Base-by-base conservation (phyloP, 1,140 invertebrate species). In the Platyura marginata region DNA sequence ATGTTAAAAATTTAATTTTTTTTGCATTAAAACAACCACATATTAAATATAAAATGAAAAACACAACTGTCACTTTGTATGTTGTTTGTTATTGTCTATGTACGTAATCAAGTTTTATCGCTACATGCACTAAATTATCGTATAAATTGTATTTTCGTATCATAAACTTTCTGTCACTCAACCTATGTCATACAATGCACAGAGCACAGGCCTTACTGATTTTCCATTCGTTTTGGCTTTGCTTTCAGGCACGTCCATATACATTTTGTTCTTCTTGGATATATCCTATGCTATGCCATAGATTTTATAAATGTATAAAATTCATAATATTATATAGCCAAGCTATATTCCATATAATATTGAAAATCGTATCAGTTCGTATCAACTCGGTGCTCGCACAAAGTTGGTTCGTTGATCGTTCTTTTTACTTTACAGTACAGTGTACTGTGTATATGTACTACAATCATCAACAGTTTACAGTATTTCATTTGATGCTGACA, bases 101-200 rank as follows among this genome's bases (percentile, higher is more conserved):
- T n/a, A 36, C 15, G 6, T 36, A 9, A 5, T 36, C 5, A 9
- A n/a, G 16, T 16, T 9, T 36, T 36, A 5, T n/a, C 5, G 5
- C 15, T n/a, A 36, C 10, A 36, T 18, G 16, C 34, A 36, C 34
- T n/a, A 36, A 16, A 11, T 9, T 11, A 16, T 11, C 15, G 34
- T 36, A 11, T 9, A 36, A 36, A 10, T 11, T 10, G 9, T 9
- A 36, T 11, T 9, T 16, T 36, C 5, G 6, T 11, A 6, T 16
- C 9, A 11, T 36, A n/a, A 16, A 36, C 34, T 29, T 29, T 13
- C 25, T 8, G 6, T 13, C 6, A 29, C 25, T 29, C 10, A 36
- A 36, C 34, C 34, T 36, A 36, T 36, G 34, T 10, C 34, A 36
- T 36, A n/a, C 34, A 36, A 36, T n/a, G 16, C 34, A 36, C 34